Base-by-base conservation (phyloP, 1,140 invertebrate species). In the Musca domestica region DNA sequence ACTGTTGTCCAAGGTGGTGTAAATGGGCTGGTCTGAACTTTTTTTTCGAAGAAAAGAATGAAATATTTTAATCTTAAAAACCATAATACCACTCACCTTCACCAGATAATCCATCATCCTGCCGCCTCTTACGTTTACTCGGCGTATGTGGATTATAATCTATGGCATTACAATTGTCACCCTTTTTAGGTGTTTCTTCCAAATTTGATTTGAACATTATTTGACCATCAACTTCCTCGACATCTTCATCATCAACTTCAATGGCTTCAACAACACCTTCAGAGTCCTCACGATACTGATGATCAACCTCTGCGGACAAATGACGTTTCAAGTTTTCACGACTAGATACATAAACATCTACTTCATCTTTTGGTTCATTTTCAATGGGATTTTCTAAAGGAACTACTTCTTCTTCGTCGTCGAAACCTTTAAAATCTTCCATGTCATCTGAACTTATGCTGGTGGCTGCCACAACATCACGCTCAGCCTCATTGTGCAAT, bases 161-260 rank as follows among this genome's bases (percentile, higher is more conserved):
- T 34, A 19, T 34, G 7, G 7, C 15, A 25, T 25, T 2, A 7
- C 5, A 41, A 15, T 22, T 25, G 10, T 34, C 27, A 19, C 27
- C 4, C 17, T 61, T 61, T 12, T 20, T 61, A 4, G 56, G 56
- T 1, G 56, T 61, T 10, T 19, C 2, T 10, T 61, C 56, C 27
- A 34, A n/a, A 19, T 30, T 34, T 10, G 56, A 61, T 19, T 34
- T 17, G 17, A 34, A 61, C 15, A 61, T 34, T 5, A 61, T 61
- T 17, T 34, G n/a, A 9, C 27, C 56, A 34, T 61, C 27, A 61
- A 61, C 20, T 7, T 34, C 56, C 17, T 61, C 56, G 17, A 19
- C 27, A 30, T 61, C 27, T 34, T 34, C 56, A 30, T 61, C 56
- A 34, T 61, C 56, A 19, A 61, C 56, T 61, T 61, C 56, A 17